Conservation (phyloP, 2,113 vertebrate genomes). For the Delphinapterus leucas region DNA sequence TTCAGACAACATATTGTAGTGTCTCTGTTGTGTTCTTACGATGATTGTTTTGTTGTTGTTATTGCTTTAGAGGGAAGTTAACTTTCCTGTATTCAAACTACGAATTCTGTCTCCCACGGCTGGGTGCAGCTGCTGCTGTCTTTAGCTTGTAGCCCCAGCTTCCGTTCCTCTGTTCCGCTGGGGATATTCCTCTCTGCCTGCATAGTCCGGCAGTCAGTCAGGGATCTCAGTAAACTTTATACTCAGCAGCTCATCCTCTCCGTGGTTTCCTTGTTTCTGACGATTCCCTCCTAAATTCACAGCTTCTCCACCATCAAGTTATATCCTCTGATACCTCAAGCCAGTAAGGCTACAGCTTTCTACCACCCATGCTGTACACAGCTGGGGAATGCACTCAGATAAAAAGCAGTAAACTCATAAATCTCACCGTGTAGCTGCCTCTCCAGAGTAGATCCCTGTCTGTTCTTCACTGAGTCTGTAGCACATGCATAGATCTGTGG, state of each 20-base stretch:
- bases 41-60: neutral
- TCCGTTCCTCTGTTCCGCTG: too few species aligned
- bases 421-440: neutral
- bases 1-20: neutral
- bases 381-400: neutral
- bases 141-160: neutral
- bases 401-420: neutral
- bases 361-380: neutral
- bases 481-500: neutral
- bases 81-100: neutral
- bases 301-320: neutral
- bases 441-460: neutral
- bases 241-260: neutral
- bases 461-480: neutral
- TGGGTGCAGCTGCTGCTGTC: neutral
- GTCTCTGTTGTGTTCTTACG: neutral
- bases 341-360: neutral
- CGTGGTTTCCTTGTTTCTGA: neutral
- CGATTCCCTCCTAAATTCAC: neutral
- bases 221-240: neutral
- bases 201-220: neutral
- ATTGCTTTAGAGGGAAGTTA: neutral
- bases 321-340: neutral
- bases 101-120: neutral
- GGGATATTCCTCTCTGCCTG: neutral